A percentile compares a stretch with the other conserved stretches of the same genome.
These are phyloP conservation scores for Esox lucius DNA, from an alignment of 2,797 vertebrate genomes.

Conservation along the genomic window DNA sequence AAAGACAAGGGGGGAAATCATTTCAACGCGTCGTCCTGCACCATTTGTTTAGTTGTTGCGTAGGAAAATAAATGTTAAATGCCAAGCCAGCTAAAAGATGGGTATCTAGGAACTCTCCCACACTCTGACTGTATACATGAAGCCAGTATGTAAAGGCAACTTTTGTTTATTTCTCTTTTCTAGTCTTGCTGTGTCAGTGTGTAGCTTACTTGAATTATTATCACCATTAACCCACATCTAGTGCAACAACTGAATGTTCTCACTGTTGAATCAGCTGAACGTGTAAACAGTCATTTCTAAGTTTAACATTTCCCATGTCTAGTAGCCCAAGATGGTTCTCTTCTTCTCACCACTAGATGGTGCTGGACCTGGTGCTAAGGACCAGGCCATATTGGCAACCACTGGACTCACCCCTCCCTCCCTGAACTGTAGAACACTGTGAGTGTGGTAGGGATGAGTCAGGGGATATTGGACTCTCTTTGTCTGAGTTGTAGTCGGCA, in stretches of 20 bases:
- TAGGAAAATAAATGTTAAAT: constrained; percentile 74
- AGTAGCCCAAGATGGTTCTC: not conserved
- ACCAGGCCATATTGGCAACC: not conserved
- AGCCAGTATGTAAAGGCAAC: constrained; percentile 31
- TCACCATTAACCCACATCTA: not conserved
- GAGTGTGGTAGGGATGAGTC: not conserved
- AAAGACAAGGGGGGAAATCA: constrained; percentile 63
- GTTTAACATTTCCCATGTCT: not conserved
- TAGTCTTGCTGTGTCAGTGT: constrained; percentile 5
- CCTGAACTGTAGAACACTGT: constrained; percentile 1
- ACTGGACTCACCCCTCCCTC: not conserved
- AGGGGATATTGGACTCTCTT: constrained; percentile 2
- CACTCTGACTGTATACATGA: constrained; percentile 52
- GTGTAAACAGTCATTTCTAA: too few species aligned
- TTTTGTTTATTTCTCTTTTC: constrained; percentile 39
- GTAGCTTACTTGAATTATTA: not conserved
- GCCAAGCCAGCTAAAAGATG: constrained; percentile 64
- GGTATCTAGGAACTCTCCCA: constrained; percentile 76
- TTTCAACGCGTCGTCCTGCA: constrained; percentile 70
- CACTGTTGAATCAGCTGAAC: not conserved
- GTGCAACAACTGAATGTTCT: not conserved
- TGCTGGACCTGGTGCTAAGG: constrained; percentile 38
- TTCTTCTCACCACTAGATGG: constrained; percentile 62
- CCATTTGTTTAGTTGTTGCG: constrained; percentile 69
- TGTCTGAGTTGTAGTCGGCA: not conserved